These are phyloP conservation scores for Agraylea sexmaculata DNA, from an alignment of 1,140 invertebrate genomes.

Conservation along the genomic window DNA sequence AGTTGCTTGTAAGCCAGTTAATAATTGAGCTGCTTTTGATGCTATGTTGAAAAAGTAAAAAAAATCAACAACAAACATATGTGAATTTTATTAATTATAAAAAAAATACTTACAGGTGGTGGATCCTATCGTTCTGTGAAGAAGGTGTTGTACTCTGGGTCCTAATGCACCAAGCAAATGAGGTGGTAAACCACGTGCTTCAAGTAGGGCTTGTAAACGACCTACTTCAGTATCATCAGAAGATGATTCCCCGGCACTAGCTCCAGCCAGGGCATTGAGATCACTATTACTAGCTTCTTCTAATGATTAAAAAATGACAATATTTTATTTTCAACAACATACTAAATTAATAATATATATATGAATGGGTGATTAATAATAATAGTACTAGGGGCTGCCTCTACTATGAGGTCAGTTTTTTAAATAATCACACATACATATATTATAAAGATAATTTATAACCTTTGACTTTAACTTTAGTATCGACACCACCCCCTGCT, in stretches of 20 bases:
- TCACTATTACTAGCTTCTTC: too few relatives aligned
- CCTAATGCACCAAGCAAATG: conserved; percentile 91
- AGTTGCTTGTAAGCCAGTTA: conserved; percentile 84
- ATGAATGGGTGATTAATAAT: too few relatives aligned
- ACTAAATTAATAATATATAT: too few relatives aligned
- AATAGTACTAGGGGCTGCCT: too few relatives aligned
- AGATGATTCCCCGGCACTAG: conserved; percentile 46
- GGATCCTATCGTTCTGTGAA: conserved; percentile 85
- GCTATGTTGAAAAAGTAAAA: conserved; percentile 33
- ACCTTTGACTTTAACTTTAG: conserved; percentile 38
- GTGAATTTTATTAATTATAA: too few relatives aligned
- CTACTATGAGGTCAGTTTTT: conserved; percentile 1
- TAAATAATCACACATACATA: conserved; percentile 3
- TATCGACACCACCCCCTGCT: conserved; percentile 33
- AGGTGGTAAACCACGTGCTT: conserved; percentile 87
- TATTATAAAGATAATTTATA: conserved; percentile 3
- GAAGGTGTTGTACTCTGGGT: conserved; percentile 92
- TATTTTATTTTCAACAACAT: too few relatives aligned
- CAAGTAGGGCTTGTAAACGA: conserved; percentile 77
- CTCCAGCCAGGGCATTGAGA: too few relatives aligned
- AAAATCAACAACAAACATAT: conserved; percentile 9
- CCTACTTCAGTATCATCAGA: conserved; percentile 83
- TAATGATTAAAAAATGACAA: too few relatives aligned
- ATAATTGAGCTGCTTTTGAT: conserved; percentile 86
- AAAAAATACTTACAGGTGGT: conserved; percentile 59